Percentiles rank a stretch among this genome's conserved stretches.
phyloP scores from a whole-genome alignment of 2,113 vertebrate genomes.

The Epinephelus cyanopodus region DNA sequence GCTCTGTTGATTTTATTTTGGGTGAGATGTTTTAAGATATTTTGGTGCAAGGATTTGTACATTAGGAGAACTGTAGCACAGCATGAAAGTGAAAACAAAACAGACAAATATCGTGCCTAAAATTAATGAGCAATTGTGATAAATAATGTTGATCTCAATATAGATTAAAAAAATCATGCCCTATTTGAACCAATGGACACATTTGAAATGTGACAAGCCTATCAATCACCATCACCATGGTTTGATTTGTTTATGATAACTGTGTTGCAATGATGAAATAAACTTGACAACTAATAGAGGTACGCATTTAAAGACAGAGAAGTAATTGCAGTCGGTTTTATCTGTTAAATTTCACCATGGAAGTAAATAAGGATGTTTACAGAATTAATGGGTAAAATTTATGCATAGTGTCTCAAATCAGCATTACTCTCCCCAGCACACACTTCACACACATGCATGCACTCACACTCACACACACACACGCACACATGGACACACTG shows the following conservation, averaged over 20 bases:
- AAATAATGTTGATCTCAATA: no score
- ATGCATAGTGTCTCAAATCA: constrained; percentile 11
- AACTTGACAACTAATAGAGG: neutral
- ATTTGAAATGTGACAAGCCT: neutral
- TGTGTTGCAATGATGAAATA: neutral
- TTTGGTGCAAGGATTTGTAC: no score
- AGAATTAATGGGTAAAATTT: constrained; percentile 5
- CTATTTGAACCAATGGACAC: neutral
- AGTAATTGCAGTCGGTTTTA: neutral
- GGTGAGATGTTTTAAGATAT: no score
- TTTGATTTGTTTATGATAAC: neutral
- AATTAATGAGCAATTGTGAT: no score
- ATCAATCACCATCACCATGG: neutral
- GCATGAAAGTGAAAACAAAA: no score
- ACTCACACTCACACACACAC: constrained; percentile 19
- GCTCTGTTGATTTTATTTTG: no score
- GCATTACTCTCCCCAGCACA: neutral
- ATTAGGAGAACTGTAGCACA: no score
- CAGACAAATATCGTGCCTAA: no score
- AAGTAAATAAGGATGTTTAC: constrained; percentile 58
- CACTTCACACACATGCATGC: constrained; percentile 16
- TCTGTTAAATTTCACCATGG: neutral
- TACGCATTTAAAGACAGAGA: constrained; percentile 3
- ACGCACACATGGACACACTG: constrained; percentile 27
- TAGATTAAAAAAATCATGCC: no score